Percentiles rank a stretch among this genome's conserved stretches.
Conservation (phyloP, 2,888 invertebrate species). For the Leptinotarsa peninsularis region DNA sequence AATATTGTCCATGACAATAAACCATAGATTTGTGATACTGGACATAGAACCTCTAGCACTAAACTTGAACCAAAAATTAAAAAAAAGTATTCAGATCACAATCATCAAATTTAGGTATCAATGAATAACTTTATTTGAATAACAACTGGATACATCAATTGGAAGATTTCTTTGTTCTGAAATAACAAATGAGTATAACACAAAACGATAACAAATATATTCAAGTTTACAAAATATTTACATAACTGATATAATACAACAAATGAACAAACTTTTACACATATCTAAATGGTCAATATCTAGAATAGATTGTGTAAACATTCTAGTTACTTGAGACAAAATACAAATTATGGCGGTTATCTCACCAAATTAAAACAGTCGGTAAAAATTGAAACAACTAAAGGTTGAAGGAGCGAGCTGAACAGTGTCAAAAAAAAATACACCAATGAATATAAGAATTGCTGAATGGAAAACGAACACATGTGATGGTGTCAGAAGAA, state of each 20-base stretch:
- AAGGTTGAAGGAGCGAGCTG: neutral
- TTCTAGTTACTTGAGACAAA: conserved; percentile 33
- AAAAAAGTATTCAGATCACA: neutral
- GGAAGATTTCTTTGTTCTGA: conserved; percentile 37
- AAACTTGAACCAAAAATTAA: neutral
- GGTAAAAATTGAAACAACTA: neutral
- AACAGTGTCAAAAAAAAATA: neutral
- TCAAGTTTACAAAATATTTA: conserved; percentile 47
- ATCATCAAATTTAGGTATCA: conserved; percentile 5
- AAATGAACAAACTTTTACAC: conserved; percentile 34
- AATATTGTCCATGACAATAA: no score
- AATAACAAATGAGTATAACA: conserved; percentile 43
- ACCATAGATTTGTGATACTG: neutral
- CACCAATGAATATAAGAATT: neutral
- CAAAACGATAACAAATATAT: conserved; percentile 47
- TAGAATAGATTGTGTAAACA: conserved; percentile 32
- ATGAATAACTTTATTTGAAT: conserved; percentile 38
- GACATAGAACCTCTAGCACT: neutral
- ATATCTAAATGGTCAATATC: conserved; percentile 35
- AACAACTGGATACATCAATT: conserved; percentile 42
- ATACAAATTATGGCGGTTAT: conserved; percentile 24
- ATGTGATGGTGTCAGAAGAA: no score
- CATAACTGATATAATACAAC: conserved; percentile 41
- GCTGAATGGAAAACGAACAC: neutral
- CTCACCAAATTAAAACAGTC: conserved; percentile 13